Conservation (phyloP, 2,113 vertebrate species). For the Tragelaphus imberbis region DNA sequence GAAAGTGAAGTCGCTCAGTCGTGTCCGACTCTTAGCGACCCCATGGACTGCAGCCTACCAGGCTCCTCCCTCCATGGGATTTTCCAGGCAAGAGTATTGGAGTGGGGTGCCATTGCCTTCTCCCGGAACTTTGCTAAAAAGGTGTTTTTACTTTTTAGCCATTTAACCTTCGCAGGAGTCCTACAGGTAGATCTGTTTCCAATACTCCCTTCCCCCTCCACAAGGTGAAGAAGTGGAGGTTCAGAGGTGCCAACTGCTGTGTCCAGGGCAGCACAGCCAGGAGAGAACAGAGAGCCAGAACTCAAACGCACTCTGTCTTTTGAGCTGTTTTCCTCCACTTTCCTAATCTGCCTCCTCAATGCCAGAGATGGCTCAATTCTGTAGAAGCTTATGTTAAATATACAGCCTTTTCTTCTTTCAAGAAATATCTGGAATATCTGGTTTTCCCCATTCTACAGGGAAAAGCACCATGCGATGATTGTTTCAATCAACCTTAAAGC, state of each 20-base stretch:
- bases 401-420: neutral
- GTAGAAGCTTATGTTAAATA: neutral
- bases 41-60: no score
- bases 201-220: neutral
- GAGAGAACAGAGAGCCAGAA: neutral
- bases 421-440: neutral
- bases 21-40: no score
- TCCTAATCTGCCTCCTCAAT: neutral
- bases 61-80: no score
- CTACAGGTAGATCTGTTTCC: neutral
- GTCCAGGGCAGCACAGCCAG: neutral
- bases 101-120: no score
- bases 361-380: neutral
- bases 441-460: neutral
- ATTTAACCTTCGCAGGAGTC: neutral
- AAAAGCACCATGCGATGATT: neutral
- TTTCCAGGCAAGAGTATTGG: no score
- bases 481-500: neutral
- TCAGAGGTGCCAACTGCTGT: neutral
- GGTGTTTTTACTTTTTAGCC: neutral
- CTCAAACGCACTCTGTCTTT: neutral
- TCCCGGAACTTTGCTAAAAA: neutral
- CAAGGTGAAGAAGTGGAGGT: neutral
- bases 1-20: no score
- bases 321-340: neutral